These are phyloP conservation scores for Syngnathus typhle DNA, from an alignment of 2,113 vertebrate genomes.

Conservation along the genomic window DNA sequence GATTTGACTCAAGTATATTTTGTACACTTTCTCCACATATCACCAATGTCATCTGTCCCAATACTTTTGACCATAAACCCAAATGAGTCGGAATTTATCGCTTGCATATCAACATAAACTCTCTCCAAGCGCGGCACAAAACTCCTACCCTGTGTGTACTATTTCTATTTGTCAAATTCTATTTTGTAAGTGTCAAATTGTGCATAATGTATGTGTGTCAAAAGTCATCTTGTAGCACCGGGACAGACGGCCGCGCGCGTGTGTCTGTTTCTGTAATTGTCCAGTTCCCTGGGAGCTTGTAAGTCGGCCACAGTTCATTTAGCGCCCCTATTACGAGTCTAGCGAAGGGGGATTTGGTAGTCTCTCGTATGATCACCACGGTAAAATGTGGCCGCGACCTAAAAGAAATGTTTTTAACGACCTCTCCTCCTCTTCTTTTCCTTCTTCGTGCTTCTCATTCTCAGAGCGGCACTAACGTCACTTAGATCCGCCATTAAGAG, in stretches of 20 bases:
- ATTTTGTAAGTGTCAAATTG: not conserved
- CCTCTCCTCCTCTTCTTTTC: not conserved
- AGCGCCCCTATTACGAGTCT: not conserved
- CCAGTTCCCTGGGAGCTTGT: constrained; percentile 4
- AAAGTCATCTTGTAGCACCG: not conserved
- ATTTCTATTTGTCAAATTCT: not conserved
- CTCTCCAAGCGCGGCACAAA: not conserved
- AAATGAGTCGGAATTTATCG: not conserved
- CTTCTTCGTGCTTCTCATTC: not conserved
- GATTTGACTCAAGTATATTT: too few species aligned
- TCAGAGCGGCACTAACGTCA: not conserved
- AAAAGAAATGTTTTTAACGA: not conserved
- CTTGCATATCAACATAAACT: not conserved
- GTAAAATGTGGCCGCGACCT: not conserved
- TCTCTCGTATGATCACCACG: not conserved
- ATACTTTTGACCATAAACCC: too few species aligned
- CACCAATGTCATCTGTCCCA: too few species aligned
- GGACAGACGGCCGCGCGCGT: not conserved
- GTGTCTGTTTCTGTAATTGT: not conserved
- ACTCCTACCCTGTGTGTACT: not conserved
- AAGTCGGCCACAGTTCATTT: constrained; percentile 3
- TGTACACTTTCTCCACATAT: too few species aligned
- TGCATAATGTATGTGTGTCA: not conserved
- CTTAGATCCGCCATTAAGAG: not conserved
- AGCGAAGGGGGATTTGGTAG: not conserved